Conservation (phyloP, 2,113 vertebrate species). For the Nibea albiflora region DNA sequence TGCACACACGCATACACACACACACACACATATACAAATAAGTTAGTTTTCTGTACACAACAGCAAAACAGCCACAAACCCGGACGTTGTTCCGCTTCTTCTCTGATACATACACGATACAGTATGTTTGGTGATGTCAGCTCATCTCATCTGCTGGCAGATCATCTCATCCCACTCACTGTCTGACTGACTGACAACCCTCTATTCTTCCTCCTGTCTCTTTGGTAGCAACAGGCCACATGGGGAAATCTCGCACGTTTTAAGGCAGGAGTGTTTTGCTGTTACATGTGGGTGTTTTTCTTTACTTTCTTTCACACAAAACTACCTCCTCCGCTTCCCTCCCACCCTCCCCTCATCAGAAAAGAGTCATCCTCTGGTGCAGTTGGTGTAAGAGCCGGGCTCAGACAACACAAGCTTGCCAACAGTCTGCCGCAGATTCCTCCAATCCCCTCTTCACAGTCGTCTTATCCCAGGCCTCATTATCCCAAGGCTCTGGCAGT, state of each 20-base stretch:
- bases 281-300: slow-evolving; percentile 45
- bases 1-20: too few species aligned
- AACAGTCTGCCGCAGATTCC: slow-evolving; percentile 64
- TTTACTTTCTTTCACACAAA: slow-evolving; percentile 37
- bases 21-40: neutral
- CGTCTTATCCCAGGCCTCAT: slow-evolving; percentile 66
- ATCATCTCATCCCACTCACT: slow-evolving; percentile 59
- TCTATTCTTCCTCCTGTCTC: slow-evolving; percentile 44
- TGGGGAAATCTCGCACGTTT: slow-evolving; percentile 34
- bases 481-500: slow-evolving; percentile 64
- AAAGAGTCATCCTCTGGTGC: slow-evolving; percentile 38
- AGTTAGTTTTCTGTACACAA: slow-evolving; percentile 9
- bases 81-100: slow-evolving; percentile 25
- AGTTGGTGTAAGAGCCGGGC: slow-evolving; percentile 52
- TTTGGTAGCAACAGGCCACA: slow-evolving; percentile 31
- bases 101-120: slow-evolving; percentile 55
- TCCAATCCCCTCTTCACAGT: slow-evolving; percentile 60
- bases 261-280: slow-evolving; percentile 20
- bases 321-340: slow-evolving; percentile 2
- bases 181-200: slow-evolving; percentile 63
- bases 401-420: slow-evolving; percentile 68
- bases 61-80: slow-evolving; percentile 44
- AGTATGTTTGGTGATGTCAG: slow-evolving; percentile 55
- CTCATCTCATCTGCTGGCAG: slow-evolving; percentile 50
- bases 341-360: slow-evolving; percentile 15